Percentiles rank a stretch among this genome's conserved stretches.
phyloP scores from a whole-genome alignment of 2,797 vertebrate genomes.

The Rhadinocentrus ornatus region DNA sequence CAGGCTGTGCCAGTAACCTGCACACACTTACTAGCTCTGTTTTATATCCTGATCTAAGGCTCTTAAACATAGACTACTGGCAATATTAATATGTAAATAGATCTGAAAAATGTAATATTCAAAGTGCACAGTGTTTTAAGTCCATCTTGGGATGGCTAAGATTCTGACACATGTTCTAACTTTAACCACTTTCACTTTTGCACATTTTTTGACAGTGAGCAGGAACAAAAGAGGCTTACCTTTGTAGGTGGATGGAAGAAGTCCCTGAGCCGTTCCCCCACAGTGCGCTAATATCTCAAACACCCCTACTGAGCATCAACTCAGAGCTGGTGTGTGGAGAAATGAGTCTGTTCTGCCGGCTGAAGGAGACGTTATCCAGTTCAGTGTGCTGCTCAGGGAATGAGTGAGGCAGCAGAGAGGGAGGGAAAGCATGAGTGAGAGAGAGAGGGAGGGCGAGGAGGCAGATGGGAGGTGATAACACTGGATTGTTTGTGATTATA shows the following conservation, averaged over 20 bases:
- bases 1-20: slow-evolving; percentile 34
- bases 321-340: slow-evolving; percentile 86
- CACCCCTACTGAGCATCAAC: slow-evolving; percentile 86
- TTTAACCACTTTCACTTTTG: slow-evolving; percentile 51
- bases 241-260: slow-evolving; percentile 68
- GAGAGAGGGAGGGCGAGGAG: slow-evolving; percentile 29
- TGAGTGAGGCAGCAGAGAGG: slow-evolving; percentile 64
- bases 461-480: slow-evolving; percentile 61
- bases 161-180: slow-evolving; percentile 28
- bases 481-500: slow-evolving; percentile 61
- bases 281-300: slow-evolving; percentile 83
- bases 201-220: slow-evolving; percentile 17
- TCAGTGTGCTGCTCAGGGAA: slow-evolving; percentile 69
- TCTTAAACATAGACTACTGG: background rate
- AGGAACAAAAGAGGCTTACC: slow-evolving; percentile 71
- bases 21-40: slow-evolving; percentile 28
- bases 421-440: slow-evolving; percentile 38
- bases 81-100: slow-evolving; percentile 15
- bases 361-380: slow-evolving; percentile 77
- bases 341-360: slow-evolving; percentile 81
- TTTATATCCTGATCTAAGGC: slow-evolving; percentile 13
- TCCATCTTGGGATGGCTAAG: slow-evolving; percentile 27
- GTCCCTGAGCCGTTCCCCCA: slow-evolving; percentile 74
- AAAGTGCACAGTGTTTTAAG: slow-evolving; percentile 1
- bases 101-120: slow-evolving; percentile 4